Evolutionary conservation across 2,888 invertebrate genomes (phyloP), one percentile per base, ranked within the genome.

Genomic region (Scaptomyza flava): DNA sequence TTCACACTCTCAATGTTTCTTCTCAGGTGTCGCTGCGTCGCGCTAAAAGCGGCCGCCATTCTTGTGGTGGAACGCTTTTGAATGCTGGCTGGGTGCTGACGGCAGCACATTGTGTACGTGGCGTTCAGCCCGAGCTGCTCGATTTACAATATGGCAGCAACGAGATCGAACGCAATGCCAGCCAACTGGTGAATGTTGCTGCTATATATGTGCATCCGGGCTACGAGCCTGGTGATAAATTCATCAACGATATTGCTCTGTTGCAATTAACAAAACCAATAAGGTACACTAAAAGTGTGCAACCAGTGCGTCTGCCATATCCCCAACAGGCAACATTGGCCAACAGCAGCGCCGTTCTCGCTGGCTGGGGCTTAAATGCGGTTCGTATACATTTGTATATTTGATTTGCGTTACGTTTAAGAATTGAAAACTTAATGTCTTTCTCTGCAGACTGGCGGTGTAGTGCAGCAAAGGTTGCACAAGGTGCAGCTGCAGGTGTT

Each of bases 361-460:
- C 90, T n/a, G 92, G 92, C 14, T 92, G 92, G 92, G 92, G 92
- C 1, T 57, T 89, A 3, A 91, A 91, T 81, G 85, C 82, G 79
- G 91, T 89, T 64, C 63, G 83, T 68, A 34, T 23, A 17, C 17
- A 31, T 41, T 17, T 17, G 8, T 17, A 41, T 20, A 23, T 1
- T 1, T 17, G 17, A 17, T 17, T 17, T 17, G 1, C 17, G 17
- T 17, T 17, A 17, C 17, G 17, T 17, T 17, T 17, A 17, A 17
- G 17, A 48, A 27, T 43, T 42, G 17, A 17, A 17, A 6, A 5
- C 14, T 20, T 20, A 6, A 20, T 27, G n/a, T 9, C 9, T 6
- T 14, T 17, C 5, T 33, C 2, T 71, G 3, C 59, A 93, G 92
- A 89, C 91, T 4, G 90, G 90, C 11, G 92, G 92, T 17, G 68